Evolutionary conservation across 2,797 vertebrate species (phyloP), one percentile per base, ranked within the genome.

Genomic region (Buphagus erythrorhynchus): DNA sequence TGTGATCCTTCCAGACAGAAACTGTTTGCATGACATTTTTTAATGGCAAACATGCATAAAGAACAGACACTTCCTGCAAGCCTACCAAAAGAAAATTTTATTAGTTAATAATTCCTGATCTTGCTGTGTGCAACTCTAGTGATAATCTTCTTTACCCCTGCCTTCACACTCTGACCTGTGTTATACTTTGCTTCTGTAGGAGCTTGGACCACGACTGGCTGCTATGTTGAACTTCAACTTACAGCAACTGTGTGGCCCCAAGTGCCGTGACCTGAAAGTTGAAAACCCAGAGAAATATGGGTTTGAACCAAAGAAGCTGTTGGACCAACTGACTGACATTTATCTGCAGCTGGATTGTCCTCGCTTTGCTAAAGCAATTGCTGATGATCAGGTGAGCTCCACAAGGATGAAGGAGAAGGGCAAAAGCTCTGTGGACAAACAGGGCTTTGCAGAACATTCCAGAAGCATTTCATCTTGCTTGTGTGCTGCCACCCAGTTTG

Each of bases 191-290:
- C 42, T 57, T 76, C 92, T 67, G 3, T 94, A 99, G 99, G 99
- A 99, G 82, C 98, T 99, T 31, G 99, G 99, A 46, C 99, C 99
- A 25, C 99, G 99, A 88, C 94, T 99, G 97, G 99, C 99, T 72
- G 99, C 99, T 17, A 99, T 99, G 99, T 96, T 99, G 95, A 99
- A 99, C 97, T 99, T 99, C 95, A 99, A 99, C 97, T 98, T 99
- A 48, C 99, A 99, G 98, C 99, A 99, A 78, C 98, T 99, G 14
- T 99, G 99, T 88, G 99, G 99, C 49, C 99, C 99, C 11, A 99
- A 99, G 90, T 99, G 99, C 97, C 99, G 99, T 24, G 99, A 99
- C 97, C 98, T 99, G 97, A 99, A 99, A 97, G 99, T 99, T 4
- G 99, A 99, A 96, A 99, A 99, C 97, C 99, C 99, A 0, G 99